Evolutionary conservation across 2,113 vertebrate genomes (phyloP).

Genomic region (Mastomys natalensis): DNA sequence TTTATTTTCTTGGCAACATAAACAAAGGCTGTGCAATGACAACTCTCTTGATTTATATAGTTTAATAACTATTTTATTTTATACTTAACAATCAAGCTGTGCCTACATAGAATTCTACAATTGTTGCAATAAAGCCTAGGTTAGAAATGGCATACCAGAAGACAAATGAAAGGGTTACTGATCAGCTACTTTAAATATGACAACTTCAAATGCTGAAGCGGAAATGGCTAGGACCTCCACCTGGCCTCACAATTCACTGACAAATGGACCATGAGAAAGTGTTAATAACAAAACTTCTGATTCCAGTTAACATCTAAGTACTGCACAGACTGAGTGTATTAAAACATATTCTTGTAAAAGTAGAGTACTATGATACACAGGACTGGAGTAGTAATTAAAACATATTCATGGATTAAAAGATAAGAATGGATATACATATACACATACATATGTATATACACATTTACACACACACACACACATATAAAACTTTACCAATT

Average conservation of each 20-base stretch:
- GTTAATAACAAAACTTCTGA: neutral
- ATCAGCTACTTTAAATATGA: neutral
- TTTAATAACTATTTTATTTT: conserved; percentile 36
- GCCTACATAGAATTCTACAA: neutral
- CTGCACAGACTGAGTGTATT: no score
- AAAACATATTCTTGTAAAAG: no score
- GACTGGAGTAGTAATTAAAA: neutral
- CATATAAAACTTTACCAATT: neutral
- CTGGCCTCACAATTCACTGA: neutral
- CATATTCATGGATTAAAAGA: neutral
- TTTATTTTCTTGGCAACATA: conserved; percentile 34
- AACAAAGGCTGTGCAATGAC: conserved; percentile 39
- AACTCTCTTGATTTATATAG: conserved; percentile 26
- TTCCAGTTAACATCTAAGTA: no score
- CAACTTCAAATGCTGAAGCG: neutral
- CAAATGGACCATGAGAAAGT: neutral
- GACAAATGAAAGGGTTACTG: neutral
- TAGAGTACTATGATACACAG: no score
- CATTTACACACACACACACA: neutral
- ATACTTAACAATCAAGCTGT: conserved; percentile 1
- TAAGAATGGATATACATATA: neutral
- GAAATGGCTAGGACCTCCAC: neutral
- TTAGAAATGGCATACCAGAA: neutral
- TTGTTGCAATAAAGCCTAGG: neutral
- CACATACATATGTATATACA: neutral